These are phyloP conservation scores for Melanaphis sacchari DNA, from an alignment of 1,140 invertebrate genomes.

Conservation along the genomic window DNA sequence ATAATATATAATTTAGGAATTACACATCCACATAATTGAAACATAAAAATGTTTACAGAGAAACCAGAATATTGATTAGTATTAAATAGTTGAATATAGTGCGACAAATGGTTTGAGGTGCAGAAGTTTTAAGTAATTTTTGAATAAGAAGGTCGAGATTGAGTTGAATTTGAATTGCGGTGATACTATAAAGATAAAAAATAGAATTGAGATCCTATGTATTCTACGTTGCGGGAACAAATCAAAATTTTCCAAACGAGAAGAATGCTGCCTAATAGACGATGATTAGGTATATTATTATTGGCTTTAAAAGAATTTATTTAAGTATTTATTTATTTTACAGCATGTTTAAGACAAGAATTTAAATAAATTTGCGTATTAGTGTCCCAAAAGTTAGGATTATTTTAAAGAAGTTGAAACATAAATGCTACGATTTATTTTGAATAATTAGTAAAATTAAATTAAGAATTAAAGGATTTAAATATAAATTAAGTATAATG, in stretches of 20 bases:
- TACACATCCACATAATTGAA: background rate
- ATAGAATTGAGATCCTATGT: too few relatives aligned
- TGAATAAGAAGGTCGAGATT: background rate
- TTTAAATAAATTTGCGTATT: background rate
- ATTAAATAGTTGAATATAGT: background rate
- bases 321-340: background rate
- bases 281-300: background rate
- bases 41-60: background rate
- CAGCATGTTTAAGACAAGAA: background rate
- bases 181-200: background rate
- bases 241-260: too few relatives aligned
- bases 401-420: too few relatives aligned
- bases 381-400: too few relatives aligned
- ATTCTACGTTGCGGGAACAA: too few relatives aligned
- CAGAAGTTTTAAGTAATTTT: background rate
- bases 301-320: too few relatives aligned
- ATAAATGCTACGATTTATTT: too few relatives aligned
- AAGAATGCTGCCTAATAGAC: too few relatives aligned
- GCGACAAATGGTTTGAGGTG: background rate
- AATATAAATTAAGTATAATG: too few relatives aligned
- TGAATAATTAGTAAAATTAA: too few relatives aligned
- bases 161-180: background rate
- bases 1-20: background rate
- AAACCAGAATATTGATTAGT: background rate
- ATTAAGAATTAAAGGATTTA: too few relatives aligned